Conservation (phyloP, 1,140 invertebrate species). For the Triops cancriformis region DNA sequence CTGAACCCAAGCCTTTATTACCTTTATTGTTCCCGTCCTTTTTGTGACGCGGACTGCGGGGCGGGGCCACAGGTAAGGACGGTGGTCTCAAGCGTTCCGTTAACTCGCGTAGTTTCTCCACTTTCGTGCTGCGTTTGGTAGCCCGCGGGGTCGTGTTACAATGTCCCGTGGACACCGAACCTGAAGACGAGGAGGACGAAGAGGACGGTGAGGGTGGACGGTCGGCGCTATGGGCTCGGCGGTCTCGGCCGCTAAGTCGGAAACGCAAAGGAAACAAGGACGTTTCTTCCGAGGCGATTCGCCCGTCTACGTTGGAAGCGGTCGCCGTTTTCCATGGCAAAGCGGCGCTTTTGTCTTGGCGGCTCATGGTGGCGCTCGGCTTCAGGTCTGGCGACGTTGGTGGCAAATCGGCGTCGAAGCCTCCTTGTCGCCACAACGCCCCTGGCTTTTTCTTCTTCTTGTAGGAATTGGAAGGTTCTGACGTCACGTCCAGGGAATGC, state of each 20-base stretch:
- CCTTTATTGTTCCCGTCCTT: background rate
- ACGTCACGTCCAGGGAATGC: slow-evolving; percentile 7
- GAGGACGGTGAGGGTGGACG: slow-evolving; percentile 15
- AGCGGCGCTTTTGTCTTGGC: background rate
- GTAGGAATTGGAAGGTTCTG: background rate
- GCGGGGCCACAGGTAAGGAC: slow-evolving; percentile 22
- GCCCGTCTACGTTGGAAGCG: background rate
- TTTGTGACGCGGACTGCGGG: slow-evolving; percentile 14
- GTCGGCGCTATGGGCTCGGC: slow-evolving; percentile 26
- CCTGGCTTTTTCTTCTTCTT: background rate
- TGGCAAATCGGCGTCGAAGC: background rate
- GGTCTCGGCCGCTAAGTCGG: slow-evolving; percentile 19
- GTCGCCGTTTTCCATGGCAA: slow-evolving; percentile 4
- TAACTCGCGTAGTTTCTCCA: slow-evolving; percentile 61
- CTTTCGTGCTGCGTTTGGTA: slow-evolving; percentile 47
- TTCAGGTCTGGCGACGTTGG: background rate
- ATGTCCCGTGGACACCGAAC: background rate
- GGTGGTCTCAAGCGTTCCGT: slow-evolving; percentile 53
- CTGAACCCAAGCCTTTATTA: slow-evolving; percentile 18
- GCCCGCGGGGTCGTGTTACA: slow-evolving; percentile 28
- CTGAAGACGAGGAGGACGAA: slow-evolving; percentile 4
- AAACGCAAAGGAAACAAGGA: slow-evolving; percentile 20
- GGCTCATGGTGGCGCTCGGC: background rate
- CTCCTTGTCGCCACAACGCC: background rate
- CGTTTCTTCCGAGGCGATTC: background rate